Percentiles rank a stretch among this genome's conserved stretches.
phyloP scores from a whole-genome alignment of 2,888 invertebrate genomes.

The Graphium colonna region DNA sequence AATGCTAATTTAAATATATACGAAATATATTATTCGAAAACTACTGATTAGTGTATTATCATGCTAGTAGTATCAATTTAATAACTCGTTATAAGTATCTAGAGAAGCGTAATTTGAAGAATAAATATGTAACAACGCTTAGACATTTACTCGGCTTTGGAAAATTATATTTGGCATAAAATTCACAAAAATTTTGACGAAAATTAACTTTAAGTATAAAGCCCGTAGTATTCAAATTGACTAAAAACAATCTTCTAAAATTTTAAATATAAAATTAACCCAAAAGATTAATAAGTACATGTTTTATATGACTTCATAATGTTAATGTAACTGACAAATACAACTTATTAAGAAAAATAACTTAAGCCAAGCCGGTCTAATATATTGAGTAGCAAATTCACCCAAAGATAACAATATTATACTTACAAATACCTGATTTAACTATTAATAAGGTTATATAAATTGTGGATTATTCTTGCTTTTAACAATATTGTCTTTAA shows the following conservation, averaged over 20 bases:
- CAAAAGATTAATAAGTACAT: no score
- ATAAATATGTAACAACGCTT: constrained; percentile 14
- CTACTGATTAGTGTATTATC: constrained; percentile 9
- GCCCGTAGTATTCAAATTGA: no score
- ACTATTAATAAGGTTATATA: constrained; percentile 58
- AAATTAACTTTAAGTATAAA: no score
- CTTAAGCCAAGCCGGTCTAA: constrained; percentile 28
- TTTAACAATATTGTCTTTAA: constrained; percentile 77
- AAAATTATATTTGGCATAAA: no score
- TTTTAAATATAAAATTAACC: no score
- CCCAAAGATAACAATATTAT: constrained; percentile 36
- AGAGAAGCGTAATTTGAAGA: constrained; percentile 13
- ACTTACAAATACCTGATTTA: constrained; percentile 31
- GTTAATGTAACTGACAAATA: no score
- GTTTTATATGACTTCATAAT: no score
- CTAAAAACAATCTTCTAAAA: no score
- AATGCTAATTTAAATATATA: constrained; percentile 1
- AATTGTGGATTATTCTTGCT: constrained; percentile 72
- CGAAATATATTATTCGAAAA: constrained; percentile 4
- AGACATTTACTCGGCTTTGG: neutral
- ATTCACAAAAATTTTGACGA: no score
- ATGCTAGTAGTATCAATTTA: constrained; percentile 13
- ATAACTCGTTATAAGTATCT: constrained; percentile 9
- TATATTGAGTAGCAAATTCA: constrained; percentile 30
- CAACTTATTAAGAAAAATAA: no score